These are phyloP conservation scores for Rhopilema esculentum DNA, from an alignment of 30 jellyfish, hydroid and myxozoan genomes.

Conservation along the genomic window DNA sequence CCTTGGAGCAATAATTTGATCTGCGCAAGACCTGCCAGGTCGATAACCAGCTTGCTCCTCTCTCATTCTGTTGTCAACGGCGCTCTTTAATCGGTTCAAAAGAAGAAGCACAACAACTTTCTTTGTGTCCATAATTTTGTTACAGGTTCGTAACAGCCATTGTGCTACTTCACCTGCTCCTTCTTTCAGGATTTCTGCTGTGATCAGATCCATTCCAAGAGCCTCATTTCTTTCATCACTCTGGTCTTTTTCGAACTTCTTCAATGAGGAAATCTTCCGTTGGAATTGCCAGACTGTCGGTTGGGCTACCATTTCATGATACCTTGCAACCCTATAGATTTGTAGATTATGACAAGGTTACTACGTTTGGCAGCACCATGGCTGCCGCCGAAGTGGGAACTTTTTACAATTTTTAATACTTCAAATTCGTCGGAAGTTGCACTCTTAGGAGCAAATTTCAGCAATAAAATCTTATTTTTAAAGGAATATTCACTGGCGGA, in stretches of 20 bases:
- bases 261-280: neutral
- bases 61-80: neutral
- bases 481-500: too few relatives aligned
- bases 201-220: constrained; percentile 17
- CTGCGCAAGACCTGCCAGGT: neutral
- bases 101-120: neutral
- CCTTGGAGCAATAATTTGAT: neutral
- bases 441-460: too few relatives aligned
- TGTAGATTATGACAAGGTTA: too few relatives aligned
- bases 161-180: constrained; percentile 3
- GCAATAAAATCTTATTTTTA: too few relatives aligned
- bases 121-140: neutral
- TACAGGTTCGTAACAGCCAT: neutral
- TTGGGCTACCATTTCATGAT: too few relatives aligned
- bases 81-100: neutral
- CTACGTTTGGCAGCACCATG: too few relatives aligned
- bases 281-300: neutral
- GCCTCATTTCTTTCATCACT: constrained; percentile 3
- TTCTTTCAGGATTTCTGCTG: constrained; percentile 22
- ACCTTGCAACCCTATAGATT: too few relatives aligned
- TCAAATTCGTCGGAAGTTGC: too few relatives aligned
- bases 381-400: too few relatives aligned
- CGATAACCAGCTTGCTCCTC: neutral
- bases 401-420: too few relatives aligned
- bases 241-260: neutral